Percentiles rank a stretch among this genome's conserved stretches.
phyloP scores from a whole-genome alignment of 2,797 vertebrate species.

The Peromyscus melanophrys region DNA sequence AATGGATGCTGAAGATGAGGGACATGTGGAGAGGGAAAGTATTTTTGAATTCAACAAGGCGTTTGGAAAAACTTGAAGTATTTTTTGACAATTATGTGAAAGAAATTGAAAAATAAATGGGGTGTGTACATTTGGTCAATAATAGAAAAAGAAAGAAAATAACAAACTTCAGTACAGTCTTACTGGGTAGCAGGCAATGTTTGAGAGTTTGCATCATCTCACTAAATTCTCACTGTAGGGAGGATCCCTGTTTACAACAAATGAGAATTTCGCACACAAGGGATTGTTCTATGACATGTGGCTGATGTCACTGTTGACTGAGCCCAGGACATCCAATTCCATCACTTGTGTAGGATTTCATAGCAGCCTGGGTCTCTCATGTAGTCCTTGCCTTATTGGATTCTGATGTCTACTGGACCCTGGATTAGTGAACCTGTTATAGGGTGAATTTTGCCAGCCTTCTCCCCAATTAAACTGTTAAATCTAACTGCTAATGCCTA shows the following conservation, averaged over 20 bases:
- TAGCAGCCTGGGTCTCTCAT: neutral
- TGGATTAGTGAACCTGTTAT: too few species aligned
- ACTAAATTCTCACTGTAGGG: neutral
- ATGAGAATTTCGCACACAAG: neutral
- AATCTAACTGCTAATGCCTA: neutral
- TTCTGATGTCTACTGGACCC: neutral
- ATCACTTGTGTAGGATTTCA: neutral
- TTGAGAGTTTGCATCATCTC: neutral
- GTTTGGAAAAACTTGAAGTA: constrained; percentile 10
- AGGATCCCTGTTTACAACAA: neutral
- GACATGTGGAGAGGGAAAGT: neutral
- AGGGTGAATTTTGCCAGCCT: neutral
- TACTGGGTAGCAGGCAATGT: neutral
- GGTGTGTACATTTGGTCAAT: neutral
- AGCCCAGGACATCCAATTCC: neutral
- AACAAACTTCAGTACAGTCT: neutral
- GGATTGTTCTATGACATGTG: neutral
- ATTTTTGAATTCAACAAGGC: neutral
- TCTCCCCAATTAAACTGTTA: neutral
- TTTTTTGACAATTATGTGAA: neutral
- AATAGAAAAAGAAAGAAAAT: neutral
- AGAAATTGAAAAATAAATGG: constrained; percentile 1
- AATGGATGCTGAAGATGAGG: neutral
- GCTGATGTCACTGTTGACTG: neutral
- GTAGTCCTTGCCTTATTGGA: too few species aligned